Evolutionary conservation across 2,797 vertebrate genomes (phyloP).

Genomic region (Chiroxiphia lanceolata): DNA sequence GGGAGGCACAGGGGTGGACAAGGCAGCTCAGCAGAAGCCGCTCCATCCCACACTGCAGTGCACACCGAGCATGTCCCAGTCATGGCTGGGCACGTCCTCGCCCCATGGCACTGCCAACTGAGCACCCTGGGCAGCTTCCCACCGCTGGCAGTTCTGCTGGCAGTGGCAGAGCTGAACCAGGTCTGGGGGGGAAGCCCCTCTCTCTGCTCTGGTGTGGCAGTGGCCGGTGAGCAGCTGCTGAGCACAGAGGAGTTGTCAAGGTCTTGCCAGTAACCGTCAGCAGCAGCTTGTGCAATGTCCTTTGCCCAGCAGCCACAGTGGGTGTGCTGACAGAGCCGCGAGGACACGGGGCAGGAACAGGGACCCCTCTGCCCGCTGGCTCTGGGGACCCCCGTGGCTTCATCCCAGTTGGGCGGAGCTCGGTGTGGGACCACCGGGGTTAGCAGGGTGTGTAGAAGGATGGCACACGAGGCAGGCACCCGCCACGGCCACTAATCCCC

Average conservation of each 20-base stretch:
- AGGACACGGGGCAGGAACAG: fast-evolving
- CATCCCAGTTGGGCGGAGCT: fast-evolving
- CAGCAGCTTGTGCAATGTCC: background rate
- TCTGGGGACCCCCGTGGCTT: background rate
- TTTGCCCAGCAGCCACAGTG: background rate
- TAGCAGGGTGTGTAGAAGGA: background rate
- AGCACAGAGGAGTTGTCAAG: background rate
- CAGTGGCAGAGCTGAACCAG: background rate
- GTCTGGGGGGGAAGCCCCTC: background rate
- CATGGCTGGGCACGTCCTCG: fast-evolving
- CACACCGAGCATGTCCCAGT: fast-evolving
- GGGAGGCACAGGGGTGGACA: fast-evolving
- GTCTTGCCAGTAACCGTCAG: background rate
- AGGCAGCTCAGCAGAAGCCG: background rate
- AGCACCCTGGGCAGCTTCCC: background rate
- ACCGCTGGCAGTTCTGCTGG: background rate
- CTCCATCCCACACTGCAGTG: fast-evolving
- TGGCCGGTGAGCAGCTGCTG: background rate
- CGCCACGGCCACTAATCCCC: background rate
- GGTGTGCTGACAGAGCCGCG: background rate
- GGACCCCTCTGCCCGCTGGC: background rate
- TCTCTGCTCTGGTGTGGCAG: fast-evolving
- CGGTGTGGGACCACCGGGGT: background rate
- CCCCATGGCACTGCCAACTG: fast-evolving
- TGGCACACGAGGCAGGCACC: background rate